Base-by-base conservation (phyloP, 1,140 invertebrate genomes). In the Luehdorfia chinensis region DNA sequence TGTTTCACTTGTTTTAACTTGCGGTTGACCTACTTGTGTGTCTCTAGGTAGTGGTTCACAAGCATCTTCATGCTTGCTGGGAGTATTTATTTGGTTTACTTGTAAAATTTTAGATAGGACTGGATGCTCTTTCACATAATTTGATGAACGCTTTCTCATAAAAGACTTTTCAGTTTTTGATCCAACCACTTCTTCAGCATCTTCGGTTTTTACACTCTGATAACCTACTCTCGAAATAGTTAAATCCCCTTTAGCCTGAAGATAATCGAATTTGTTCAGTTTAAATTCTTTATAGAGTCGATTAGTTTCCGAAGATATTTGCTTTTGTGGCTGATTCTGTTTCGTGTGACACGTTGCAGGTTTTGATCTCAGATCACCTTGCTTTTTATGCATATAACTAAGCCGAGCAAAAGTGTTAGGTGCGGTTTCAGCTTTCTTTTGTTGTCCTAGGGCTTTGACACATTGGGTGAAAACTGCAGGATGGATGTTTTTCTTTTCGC, bases 361-460 rank as follows among this genome's bases (percentile, higher is more conserved):
- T 62, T 73, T 58, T 33, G 19, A 12, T 50, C 48, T 72, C 12
- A 13, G 54, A 31, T 78, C 70, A 27, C 73, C 65, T 59, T 80
- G 80, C 45, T 67, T 77, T 55, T 81, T 84, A 53, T 83, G 73
- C 61, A 80, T 63, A 49, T 84, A 86, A 44, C 68, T 83, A n/a
- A 75, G 65, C 14, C 83, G 72, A 6, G 83, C 59, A 44, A 83
- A 86, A 6, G 83, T 86, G 39, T 80, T 75, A n/a, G 67, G 74
- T 23, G 61, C 66, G 46, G 61, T 66, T 15, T 81, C 78, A 8
- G 47, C 52, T 55, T 66, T 75, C 54, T 74, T 74, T 21, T 49
- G 56, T 27, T 44, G 55, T 50, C 25, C 3, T 33, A 11, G 8
- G 47, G 46, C 48, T 71, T 70, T 69, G 66, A 61, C 60, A 73